Conservation (phyloP, 2,113 vertebrate species). For the Peromyscus leucopus region DNA sequence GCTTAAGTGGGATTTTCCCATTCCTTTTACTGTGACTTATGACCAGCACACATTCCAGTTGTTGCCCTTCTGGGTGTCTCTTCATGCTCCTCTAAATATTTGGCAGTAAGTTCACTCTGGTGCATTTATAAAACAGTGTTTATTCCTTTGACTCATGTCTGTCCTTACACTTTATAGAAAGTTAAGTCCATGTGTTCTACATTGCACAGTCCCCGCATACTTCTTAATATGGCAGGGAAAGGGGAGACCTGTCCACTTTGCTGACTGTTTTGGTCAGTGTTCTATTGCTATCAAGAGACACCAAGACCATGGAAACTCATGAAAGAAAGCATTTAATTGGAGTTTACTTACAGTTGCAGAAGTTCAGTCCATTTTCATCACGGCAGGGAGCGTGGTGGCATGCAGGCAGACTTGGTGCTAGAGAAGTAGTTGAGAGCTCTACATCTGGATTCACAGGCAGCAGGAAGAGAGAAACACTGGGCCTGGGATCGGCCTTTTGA, state of each 20-base stretch:
- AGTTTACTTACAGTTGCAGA: not conserved
- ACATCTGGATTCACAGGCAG: not conserved
- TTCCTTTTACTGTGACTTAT: not conserved
- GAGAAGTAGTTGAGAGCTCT: not conserved
- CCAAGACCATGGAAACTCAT: not conserved
- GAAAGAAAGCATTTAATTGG: not conserved
- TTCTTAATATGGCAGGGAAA: not conserved
- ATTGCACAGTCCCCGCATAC: rapidly evolving
- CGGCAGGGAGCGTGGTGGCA: too few species aligned
- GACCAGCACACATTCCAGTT: not conserved
- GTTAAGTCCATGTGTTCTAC: too few species aligned
- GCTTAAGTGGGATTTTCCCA: not conserved
- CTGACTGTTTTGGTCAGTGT: not conserved
- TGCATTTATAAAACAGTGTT: not conserved
- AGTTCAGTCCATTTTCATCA: not conserved
- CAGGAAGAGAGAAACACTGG: not conserved
- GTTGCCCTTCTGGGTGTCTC: not conserved
- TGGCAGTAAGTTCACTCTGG: not conserved
- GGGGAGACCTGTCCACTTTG: not conserved
- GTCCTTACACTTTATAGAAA: not conserved
- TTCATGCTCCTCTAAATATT: not conserved
- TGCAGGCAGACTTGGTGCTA: not conserved
- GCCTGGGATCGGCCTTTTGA: not conserved
- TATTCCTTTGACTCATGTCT: not conserved
- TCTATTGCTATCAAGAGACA: not conserved